Conservation (phyloP, 2,888 invertebrate genomes). For the Trachelus iudaicus region DNA sequence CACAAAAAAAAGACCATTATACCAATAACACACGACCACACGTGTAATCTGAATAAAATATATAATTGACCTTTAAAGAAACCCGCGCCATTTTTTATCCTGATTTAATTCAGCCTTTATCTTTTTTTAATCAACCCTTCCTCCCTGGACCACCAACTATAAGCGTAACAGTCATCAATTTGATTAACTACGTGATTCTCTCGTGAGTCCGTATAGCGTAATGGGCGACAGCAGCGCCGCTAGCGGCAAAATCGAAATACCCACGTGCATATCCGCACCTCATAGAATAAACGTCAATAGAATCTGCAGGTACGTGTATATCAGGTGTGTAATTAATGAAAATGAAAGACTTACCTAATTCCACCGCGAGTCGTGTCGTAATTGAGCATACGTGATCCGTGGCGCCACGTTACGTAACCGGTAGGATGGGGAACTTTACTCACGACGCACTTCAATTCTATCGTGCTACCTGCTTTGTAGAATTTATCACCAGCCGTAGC, state of each 20-base stretch:
- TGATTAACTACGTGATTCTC: too few species aligned
- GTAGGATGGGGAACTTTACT: slow-evolving; percentile 83
- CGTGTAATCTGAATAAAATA: too few species aligned
- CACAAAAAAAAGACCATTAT: not conserved
- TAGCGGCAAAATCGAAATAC: not conserved
- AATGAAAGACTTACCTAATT: slow-evolving; percentile 73
- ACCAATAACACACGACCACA: too few species aligned
- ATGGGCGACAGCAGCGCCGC: too few species aligned
- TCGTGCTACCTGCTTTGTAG: slow-evolving; percentile 85
- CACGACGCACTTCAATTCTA: slow-evolving; percentile 84
- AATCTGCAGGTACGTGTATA: not conserved
- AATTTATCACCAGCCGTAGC: slow-evolving; percentile 82
- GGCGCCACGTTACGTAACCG: slow-evolving; percentile 83
- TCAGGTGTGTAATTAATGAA: not conserved
- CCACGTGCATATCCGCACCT: not conserved
- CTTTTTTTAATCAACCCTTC: too few species aligned
- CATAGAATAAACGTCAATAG: not conserved
- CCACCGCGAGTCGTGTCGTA: slow-evolving; percentile 84
- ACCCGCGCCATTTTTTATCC: too few species aligned
- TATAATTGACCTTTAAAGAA: too few species aligned
- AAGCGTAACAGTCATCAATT: too few species aligned
- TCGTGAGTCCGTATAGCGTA: too few species aligned
- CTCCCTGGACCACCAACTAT: too few species aligned
- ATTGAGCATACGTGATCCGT: slow-evolving; percentile 79
- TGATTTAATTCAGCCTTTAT: too few species aligned